These are phyloP conservation scores for Calephelis virginiensis DNA, from an alignment of 1,140 invertebrate species.

Conservation along the genomic window DNA sequence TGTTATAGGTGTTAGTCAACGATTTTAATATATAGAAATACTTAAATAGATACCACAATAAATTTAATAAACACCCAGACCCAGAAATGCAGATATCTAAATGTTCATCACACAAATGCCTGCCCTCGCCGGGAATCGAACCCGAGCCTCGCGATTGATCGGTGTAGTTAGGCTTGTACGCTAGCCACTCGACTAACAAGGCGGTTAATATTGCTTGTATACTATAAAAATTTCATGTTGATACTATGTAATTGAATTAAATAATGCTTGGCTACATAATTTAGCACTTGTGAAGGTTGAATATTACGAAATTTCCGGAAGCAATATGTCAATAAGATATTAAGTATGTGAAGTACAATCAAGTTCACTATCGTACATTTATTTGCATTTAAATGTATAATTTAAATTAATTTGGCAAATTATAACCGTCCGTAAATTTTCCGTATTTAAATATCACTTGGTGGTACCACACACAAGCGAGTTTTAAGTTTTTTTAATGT, in stretches of 20 bases:
- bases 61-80: too few species aligned
- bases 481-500: neutral
- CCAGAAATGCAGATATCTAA: too few species aligned
- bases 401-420: constrained; percentile 11
- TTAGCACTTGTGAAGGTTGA: neutral
- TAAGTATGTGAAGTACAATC: constrained; percentile 1
- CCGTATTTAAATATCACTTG: constrained; percentile 7
- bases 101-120: too few species aligned
- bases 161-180: too few species aligned
- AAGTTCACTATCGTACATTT: constrained; percentile 6
- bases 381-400: neutral
- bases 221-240: too few species aligned
- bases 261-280: neutral
- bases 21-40: too few species aligned
- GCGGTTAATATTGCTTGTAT: too few species aligned
- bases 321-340: constrained; percentile 13
- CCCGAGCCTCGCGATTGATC: too few species aligned
- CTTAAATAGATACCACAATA: too few species aligned
- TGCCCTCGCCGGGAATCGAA: too few species aligned
- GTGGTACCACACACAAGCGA: neutral
- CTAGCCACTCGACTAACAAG: too few species aligned
- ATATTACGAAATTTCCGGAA: constrained; percentile 11
- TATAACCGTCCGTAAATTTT: neutral
- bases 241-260: neutral
- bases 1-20: too few species aligned